Conservation (phyloP, 2,797 vertebrate genomes). For the Sebastolobus alascanus region DNA sequence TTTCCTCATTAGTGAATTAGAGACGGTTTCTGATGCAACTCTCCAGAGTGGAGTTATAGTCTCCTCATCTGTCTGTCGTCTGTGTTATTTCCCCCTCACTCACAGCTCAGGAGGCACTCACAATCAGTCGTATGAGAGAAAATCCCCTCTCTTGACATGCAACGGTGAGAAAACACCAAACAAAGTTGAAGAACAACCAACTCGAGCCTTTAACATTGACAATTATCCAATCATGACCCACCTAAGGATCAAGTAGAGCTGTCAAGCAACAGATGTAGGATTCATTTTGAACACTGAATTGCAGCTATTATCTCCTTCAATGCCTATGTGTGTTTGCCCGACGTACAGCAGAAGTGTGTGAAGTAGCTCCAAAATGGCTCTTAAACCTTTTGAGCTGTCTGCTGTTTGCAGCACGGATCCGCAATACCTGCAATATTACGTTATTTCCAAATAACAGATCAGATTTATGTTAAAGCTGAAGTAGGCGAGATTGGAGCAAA, state of each 20-base stretch:
- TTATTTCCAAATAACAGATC: constrained; percentile 4
- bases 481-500: too few relatives aligned
- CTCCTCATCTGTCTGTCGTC: not conserved
- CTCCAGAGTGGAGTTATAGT: not conserved
- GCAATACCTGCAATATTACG: not conserved
- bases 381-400: not conserved
- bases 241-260: constrained; percentile 6
- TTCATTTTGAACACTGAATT: not conserved
- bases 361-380: constrained; percentile 6
- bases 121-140: not conserved
- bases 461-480: not conserved
- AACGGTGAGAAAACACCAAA: not conserved
- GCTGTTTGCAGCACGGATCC: not conserved
- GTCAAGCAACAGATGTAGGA: not conserved
- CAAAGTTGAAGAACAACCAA: not conserved
- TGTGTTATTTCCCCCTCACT: not conserved
- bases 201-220: not conserved
- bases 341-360: not conserved
- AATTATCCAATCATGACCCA: constrained; percentile 13
- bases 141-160: not conserved
- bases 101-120: constrained; percentile 5
- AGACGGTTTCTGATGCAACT: constrained; percentile 14
- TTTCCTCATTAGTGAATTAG: constrained; percentile 22
- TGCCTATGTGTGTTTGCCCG: not conserved
- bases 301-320: constrained; percentile 13